These are phyloP conservation scores for Diarsia brunnea DNA, from an alignment of 2,888 invertebrate species.

Conservation along the genomic window DNA sequence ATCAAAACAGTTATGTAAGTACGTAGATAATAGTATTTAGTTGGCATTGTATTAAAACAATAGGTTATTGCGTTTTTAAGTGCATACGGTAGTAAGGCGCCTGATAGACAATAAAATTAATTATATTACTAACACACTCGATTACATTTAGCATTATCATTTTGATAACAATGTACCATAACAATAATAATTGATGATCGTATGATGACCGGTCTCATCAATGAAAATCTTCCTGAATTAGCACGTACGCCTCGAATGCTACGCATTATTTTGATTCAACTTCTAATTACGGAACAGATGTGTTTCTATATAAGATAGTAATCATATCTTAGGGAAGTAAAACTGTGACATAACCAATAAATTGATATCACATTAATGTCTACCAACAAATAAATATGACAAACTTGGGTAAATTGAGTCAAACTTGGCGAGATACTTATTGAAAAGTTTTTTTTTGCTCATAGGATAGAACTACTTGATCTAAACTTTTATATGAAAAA, in stretches of 20 bases:
- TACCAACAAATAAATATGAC: constrained; percentile 26
- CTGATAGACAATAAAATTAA: constrained; percentile 49
- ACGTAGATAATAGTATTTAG: constrained; percentile 40
- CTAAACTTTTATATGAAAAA: constrained; percentile 47
- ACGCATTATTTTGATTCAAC: constrained; percentile 38
- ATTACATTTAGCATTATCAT: constrained; percentile 42
- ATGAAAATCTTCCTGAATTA: constrained; percentile 44
- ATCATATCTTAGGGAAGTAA: constrained; percentile 4
- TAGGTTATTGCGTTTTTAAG: constrained; percentile 41
- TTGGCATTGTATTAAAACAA: constrained; percentile 60
- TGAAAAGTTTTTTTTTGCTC: constrained; percentile 37
- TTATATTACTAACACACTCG: constrained; percentile 40
- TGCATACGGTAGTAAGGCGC: constrained; percentile 32
- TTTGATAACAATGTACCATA: constrained; percentile 53
- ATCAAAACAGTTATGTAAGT: constrained; percentile 44
- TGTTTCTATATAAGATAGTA: constrained; percentile 15
- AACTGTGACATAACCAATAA: constrained; percentile 17
- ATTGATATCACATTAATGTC: constrained; percentile 30
- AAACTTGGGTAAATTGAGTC: constrained; percentile 50
- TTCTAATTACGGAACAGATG: constrained; percentile 21
- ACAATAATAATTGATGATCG: constrained; percentile 47
- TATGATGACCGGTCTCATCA: constrained; percentile 32
- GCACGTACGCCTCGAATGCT: constrained; percentile 28
- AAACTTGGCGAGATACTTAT: constrained; percentile 41
- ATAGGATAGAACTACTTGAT: constrained; percentile 27